Evolutionary conservation across 2,113 vertebrate species (phyloP), one percentile per base, ranked within the genome.

Genomic region (Odocoileus virginianus): DNA sequence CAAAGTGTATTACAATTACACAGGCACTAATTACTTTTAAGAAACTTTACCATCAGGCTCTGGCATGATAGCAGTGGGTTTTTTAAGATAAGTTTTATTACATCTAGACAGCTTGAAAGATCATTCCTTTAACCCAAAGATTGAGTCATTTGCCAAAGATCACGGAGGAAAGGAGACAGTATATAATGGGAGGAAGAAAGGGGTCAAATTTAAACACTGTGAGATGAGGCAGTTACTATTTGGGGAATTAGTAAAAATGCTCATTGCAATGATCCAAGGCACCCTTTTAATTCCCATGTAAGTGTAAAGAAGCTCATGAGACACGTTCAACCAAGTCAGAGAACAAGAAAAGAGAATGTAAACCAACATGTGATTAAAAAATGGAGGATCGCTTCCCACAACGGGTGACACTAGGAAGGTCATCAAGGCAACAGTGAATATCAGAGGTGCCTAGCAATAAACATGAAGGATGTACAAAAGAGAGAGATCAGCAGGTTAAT

Each of bases 381-480:
- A 21, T 9, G 4, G 23, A 19, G 11, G 30, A 8, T 33, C 7
- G 25, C 64, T 55, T 64, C 25, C 13, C 33, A 79, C 47, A 21
- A 5, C 4, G n/a, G n/a, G 1, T 55, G 13, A 28, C 0, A 43
- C 47, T 2, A 2, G 33, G 5, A n/a, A 33, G 58, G 36, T 1
- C 3, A 43, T 43, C 14, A 28, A 86, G n/a, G 8, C n/a, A 71
- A 88, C 17, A n/a, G 0, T 19, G 27, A 57, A 12, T 10, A 28
- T 25, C 16, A 57, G 52, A 81, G 27, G 4, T 1, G 3, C 28
- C 27, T n/a, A 17, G 43, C 1, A 10, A 7, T 12, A n/a, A 52
- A 25, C 3, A 5, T 61, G 64, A 50, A 52, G 13, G 33, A 17
- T 10, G 11, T 25, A 64, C 19, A 23, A 19, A 23, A 45, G 4